Conservation (phyloP, 2,888 invertebrate species). For the Thera britannica region DNA sequence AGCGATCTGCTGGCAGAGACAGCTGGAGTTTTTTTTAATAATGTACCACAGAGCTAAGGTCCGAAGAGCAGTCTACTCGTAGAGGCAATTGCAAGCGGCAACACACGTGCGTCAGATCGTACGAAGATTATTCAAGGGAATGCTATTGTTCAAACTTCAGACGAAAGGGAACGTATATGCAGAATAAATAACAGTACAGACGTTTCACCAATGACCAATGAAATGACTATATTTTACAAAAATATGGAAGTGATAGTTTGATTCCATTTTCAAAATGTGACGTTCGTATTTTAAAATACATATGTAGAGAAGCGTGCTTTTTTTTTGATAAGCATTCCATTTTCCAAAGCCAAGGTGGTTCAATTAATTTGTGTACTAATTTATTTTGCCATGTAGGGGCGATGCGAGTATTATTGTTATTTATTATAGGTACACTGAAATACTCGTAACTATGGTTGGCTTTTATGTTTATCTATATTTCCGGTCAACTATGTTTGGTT, state of each 20-base stretch:
- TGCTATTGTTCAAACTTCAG: conserved; percentile 20
- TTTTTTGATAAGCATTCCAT: not conserved
- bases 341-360: too few species aligned
- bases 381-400: too few species aligned
- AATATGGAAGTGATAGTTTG: not conserved
- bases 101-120: conserved; percentile 50
- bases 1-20: too few species aligned
- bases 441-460: too few species aligned
- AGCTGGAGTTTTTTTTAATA: too few species aligned
- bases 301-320: not conserved
- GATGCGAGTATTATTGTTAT: too few species aligned
- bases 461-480: too few species aligned
- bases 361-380: too few species aligned
- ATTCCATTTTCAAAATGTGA: not conserved
- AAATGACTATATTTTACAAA: not conserved
- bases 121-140: conserved; percentile 39
- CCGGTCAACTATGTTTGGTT: too few species aligned
- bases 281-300: too few species aligned
- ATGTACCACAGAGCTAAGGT: not conserved
- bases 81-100: conserved; percentile 15
- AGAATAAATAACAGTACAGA: not conserved
- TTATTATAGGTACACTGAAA: too few species aligned
- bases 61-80: not conserved
- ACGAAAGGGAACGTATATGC: conserved; percentile 36
- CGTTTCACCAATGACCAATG: not conserved